Conservation (phyloP, 2,797 vertebrate species). For the Cynodonichthys magdalenae region DNA sequence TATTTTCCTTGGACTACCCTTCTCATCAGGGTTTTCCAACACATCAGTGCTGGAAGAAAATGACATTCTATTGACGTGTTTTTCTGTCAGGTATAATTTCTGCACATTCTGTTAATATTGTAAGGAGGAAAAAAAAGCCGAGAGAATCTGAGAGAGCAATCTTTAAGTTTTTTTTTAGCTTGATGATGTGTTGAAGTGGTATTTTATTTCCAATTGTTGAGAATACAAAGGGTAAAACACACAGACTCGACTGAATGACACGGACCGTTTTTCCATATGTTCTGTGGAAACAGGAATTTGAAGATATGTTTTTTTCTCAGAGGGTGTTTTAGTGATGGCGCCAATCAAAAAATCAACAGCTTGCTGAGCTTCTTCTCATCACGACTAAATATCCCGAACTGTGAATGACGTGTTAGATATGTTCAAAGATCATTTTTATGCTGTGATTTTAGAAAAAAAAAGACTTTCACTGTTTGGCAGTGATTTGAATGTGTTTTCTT, state of each 20-base stretch:
- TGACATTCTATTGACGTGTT: conserved; percentile 31
- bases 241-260: conserved; percentile 36
- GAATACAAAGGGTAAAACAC: conserved; percentile 16
- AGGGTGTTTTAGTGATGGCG: conserved; percentile 40
- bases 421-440: conserved; percentile 55
- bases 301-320: conserved; percentile 42
- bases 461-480: conserved; percentile 58
- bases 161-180: conserved; percentile 31
- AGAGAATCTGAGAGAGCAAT: conserved; percentile 9
- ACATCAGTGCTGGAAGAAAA: conserved; percentile 52
- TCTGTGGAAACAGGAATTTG: conserved; percentile 70
- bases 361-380: conserved; percentile 50
- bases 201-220: conserved; percentile 49
- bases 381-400: conserved; percentile 60
- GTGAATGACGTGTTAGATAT: conserved; percentile 65
- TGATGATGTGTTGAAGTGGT: conserved; percentile 30
- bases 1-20: conserved; percentile 26
- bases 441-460: conserved; percentile 50
- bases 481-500: conserved; percentile 51
- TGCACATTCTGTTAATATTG: conserved; percentile 33
- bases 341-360: conserved; percentile 45
- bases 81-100: conserved; percentile 36
- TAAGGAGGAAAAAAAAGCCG: conserved; percentile 24
- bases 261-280: conserved; percentile 25
- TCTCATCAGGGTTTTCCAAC: conserved; percentile 52